phyloP scores from a whole-genome alignment of 2,797 vertebrate species.

The Sebastes reedi region DNA sequence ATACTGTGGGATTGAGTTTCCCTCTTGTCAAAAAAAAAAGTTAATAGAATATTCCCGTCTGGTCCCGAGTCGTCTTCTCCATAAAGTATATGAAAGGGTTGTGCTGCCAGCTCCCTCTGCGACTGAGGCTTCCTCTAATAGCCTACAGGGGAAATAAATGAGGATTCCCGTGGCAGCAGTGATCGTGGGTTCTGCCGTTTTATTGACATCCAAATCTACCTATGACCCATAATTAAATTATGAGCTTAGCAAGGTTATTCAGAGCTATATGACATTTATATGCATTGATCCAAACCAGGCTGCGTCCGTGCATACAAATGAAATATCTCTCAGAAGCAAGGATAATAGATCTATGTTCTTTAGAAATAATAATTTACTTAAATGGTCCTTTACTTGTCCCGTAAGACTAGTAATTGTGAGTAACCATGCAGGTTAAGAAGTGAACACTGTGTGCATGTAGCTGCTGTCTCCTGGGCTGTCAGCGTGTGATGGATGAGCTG shows the following conservation, averaged over 20 bases:
- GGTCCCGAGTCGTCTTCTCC: conserved; percentile 2
- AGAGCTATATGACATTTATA: conserved; percentile 21
- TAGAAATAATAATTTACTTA: background rate
- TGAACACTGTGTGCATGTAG: conserved; percentile 28
- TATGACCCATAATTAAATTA: conserved; percentile 47
- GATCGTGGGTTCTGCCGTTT: background rate
- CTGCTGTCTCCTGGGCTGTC: conserved; percentile 57
- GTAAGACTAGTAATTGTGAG: background rate
- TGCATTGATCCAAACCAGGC: conserved; percentile 13
- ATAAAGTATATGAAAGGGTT: conserved; percentile 35
- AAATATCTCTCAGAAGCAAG: background rate
- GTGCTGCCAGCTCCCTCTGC: background rate
- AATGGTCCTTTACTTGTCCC: background rate
- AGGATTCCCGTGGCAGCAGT: conserved; percentile 19
- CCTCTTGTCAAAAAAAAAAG: conserved; percentile 22
- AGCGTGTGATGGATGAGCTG: conserved; percentile 62
- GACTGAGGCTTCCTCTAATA: conserved; percentile 24
- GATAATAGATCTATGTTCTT: background rate
- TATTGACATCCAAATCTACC: conserved; percentile 55
- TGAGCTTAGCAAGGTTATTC: conserved; percentile 40
- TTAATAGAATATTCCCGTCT: conserved; percentile 40
- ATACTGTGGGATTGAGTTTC: conserved; percentile 38
- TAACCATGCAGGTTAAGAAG: conserved; percentile 31
- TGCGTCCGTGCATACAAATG: background rate
- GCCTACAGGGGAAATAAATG: conserved; percentile 38